These are phyloP conservation scores for Gavia stellata DNA, from an alignment of 2,113 vertebrate species.

Conservation along the genomic window DNA sequence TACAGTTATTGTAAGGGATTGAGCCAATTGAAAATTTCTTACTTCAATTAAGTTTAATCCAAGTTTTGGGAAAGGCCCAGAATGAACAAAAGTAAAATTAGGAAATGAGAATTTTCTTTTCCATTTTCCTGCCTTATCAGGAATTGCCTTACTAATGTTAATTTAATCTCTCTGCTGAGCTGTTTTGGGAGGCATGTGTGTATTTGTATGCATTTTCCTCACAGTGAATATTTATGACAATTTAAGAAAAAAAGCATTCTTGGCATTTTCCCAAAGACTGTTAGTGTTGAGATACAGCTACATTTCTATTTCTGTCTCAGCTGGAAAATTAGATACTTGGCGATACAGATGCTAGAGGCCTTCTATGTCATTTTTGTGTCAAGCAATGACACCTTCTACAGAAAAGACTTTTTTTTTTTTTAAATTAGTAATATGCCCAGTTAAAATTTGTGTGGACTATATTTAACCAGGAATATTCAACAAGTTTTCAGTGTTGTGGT, in stretches of 20 bases:
- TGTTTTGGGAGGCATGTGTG: background rate
- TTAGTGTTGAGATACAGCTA: background rate
- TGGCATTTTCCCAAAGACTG: background rate
- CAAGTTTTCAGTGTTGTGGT: background rate
- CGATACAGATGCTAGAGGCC: background rate
- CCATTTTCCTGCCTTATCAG: background rate
- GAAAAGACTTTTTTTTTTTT: background rate
- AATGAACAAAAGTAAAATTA: background rate
- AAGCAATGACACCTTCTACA: background rate
- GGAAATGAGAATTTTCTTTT: background rate
- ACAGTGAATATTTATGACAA: background rate
- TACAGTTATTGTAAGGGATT: background rate
- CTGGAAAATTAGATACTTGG: background rate
- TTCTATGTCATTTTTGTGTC: background rate
- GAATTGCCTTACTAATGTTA: background rate
- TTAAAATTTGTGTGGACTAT: background rate
- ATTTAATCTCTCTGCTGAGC: background rate
- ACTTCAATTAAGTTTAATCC: background rate
- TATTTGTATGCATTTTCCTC: background rate
- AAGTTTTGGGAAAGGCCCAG: background rate
- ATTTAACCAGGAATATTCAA: background rate
- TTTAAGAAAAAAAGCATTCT: background rate
- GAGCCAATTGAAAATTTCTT: background rate
- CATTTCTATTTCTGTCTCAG: conserved; percentile 17
- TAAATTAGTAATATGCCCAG: background rate